A percentile compares a stretch with the other conserved stretches of the same genome.
phyloP scores from a whole-genome alignment of 1,140 invertebrate species.

The Branchinecta lindahli region DNA sequence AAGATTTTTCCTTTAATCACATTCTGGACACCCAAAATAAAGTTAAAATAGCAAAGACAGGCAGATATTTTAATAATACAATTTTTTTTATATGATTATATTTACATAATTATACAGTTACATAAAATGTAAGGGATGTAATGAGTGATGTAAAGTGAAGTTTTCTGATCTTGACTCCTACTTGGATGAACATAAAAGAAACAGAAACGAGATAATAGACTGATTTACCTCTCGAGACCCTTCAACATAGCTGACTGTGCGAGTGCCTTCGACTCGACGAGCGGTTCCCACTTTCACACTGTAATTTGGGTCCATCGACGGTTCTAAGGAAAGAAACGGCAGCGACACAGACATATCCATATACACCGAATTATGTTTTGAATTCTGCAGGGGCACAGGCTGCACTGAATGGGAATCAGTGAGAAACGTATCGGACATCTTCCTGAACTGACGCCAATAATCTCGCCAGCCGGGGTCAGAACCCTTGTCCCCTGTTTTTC shows the following conservation, averaged over 20 bases:
- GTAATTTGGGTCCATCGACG: background rate
- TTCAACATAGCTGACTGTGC: background rate
- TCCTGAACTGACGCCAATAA: background rate
- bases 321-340: background rate
- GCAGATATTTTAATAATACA: too few relatives aligned
- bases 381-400: too few relatives aligned
- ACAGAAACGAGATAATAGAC: too few relatives aligned
- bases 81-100: too few relatives aligned
- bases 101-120: too few relatives aligned
- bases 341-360: background rate
- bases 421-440: background rate
- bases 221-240: background rate
- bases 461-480: background rate
- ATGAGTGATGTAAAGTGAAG: too few relatives aligned
- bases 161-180: too few relatives aligned
- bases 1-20: too few relatives aligned
- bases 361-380: background rate
- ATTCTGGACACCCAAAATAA: too few relatives aligned
- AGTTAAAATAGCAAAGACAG: too few relatives aligned
- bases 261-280: background rate
- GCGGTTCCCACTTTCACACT: background rate
- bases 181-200: too few relatives aligned
- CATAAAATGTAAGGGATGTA: too few relatives aligned
- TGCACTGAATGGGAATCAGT: background rate
- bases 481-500: background rate